Base-by-base conservation (phyloP, 1,140 invertebrate genomes). In the Solen grandis region DNA sequence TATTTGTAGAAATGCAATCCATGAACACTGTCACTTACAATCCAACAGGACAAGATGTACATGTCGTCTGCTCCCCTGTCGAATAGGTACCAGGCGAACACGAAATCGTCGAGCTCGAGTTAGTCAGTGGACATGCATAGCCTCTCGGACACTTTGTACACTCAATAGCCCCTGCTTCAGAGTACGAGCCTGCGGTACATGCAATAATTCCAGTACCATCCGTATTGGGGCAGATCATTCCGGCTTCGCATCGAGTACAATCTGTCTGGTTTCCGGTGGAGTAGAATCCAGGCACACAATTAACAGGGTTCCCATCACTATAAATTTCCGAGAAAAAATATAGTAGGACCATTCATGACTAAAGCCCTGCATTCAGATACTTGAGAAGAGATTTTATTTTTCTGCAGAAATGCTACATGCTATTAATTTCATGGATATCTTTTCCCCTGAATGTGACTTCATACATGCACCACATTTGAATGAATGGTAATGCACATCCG, bases 191-290 rank as follows among this genome's bases (percentile, higher is more conserved):
- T 5, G 87, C 38, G 2, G 38, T 31, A 81, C 88, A 90, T 29
- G 69, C 62, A 0, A 38, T 54, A 35, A 83, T 88, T 14, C 82
- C 82, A 13, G 84, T 63, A 13, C 85, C 84, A 46, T 88, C 86
- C 1, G 59, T 60, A 54, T 84, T 84, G 5, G 88, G 88, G 55
- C 88, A 90, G 19, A 77, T 77, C 25, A 66, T 73, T 14, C 87
- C 87, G n/a, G 86, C 87, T 22, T 85, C 83, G 70, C 88, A 90
- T n/a, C 81, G 66, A 2, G 84, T 89, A 77, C 88, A 90, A 5
- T 59, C 13, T 29, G 84, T 83, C 13, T 87, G 84, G 59, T 83
- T 80, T 5, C 86, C 87, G 55, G 62, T 65, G 13, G 88, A 87
- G 73, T 84, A 90, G 19, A 81, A 85, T 29, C 88, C 88, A 46